These are phyloP conservation scores for Heteronetta atricapilla DNA, from an alignment of 2,113 vertebrate genomes.

Conservation along the genomic window DNA sequence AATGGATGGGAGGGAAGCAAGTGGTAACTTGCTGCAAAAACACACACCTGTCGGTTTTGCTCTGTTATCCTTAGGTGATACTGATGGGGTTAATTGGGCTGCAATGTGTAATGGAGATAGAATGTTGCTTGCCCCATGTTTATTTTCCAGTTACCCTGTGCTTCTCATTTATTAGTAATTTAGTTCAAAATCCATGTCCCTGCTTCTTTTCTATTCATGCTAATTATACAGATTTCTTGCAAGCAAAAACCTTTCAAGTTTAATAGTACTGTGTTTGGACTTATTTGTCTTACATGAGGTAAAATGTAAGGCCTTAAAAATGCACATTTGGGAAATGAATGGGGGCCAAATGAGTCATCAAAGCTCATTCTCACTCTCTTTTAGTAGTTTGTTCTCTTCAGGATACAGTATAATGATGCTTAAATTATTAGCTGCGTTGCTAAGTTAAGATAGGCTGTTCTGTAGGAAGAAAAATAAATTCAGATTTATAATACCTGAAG, in stretches of 20 bases:
- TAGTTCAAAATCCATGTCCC: not conserved
- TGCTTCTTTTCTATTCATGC: not conserved
- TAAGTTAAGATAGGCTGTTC: not conserved
- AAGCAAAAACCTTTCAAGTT: not conserved
- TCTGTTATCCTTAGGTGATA: not conserved
- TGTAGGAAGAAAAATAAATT: not conserved
- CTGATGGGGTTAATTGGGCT: slow-evolving; percentile 8
- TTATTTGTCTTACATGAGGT: not conserved
- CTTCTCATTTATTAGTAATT: slow-evolving; percentile 13
- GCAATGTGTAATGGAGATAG: not conserved
- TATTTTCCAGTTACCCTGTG: not conserved
- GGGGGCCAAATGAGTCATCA: slow-evolving; percentile 1
- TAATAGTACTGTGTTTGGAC: not conserved
- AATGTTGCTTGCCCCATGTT: slow-evolving; percentile 1
- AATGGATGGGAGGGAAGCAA: not conserved
- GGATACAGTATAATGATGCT: not conserved
- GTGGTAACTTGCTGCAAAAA: not conserved
- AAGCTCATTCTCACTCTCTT: not conserved
- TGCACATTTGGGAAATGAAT: not conserved
- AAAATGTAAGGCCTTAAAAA: slow-evolving; percentile 25
- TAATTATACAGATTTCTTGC: slow-evolving; percentile 5
- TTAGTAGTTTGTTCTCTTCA: not conserved
- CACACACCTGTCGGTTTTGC: not conserved
- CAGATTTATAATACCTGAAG: not conserved
- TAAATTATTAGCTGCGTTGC: not conserved